A percentile compares a stretch with the other conserved stretches of the same genome.
Evolutionary conservation across 2,113 vertebrate genomes (phyloP).

Genomic region (Hippocampus barbouri): DNA sequence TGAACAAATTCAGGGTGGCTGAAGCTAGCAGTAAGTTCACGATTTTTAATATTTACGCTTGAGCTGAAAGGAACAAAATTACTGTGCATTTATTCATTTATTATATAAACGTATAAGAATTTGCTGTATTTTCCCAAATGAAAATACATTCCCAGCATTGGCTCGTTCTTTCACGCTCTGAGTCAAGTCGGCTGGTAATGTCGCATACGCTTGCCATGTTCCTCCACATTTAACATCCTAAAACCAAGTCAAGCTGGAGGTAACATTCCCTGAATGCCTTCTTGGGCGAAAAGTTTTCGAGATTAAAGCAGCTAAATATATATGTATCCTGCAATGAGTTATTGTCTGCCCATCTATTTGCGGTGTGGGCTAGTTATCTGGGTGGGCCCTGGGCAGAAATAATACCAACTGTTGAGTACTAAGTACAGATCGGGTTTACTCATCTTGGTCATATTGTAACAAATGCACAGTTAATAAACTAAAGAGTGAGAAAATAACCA

Average conservation of each 20-base stretch:
- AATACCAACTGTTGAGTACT: slow-evolving; percentile 41
- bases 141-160: slow-evolving; percentile 20
- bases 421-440: slow-evolving; percentile 20
- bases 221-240: slow-evolving; percentile 19
- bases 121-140: slow-evolving; percentile 9
- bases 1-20: not conserved
- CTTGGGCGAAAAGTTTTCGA: slow-evolving; percentile 27
- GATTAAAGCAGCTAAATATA: slow-evolving; percentile 49
- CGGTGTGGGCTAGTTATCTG: slow-evolving; percentile 44
- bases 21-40: not conserved
- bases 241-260: slow-evolving; percentile 24
- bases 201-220: slow-evolving; percentile 15
- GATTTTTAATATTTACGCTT: not conserved
- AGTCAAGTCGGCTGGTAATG: slow-evolving; percentile 17
- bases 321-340: slow-evolving; percentile 25
- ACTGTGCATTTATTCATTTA: slow-evolving; percentile 15
- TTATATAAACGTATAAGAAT: slow-evolving; percentile 32
- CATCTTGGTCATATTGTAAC: not conserved
- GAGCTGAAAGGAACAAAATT: slow-evolving; percentile 15
- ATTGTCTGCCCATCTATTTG: slow-evolving; percentile 49
- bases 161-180: slow-evolving; percentile 15
- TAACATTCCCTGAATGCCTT: slow-evolving; percentile 48
- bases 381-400: slow-evolving; percentile 29
- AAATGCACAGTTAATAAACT: not conserved
- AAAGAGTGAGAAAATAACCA: not conserved